These are phyloP conservation scores for Ischnura elegans DNA, from an alignment of 2,888 invertebrate genomes.

Conservation along the genomic window DNA sequence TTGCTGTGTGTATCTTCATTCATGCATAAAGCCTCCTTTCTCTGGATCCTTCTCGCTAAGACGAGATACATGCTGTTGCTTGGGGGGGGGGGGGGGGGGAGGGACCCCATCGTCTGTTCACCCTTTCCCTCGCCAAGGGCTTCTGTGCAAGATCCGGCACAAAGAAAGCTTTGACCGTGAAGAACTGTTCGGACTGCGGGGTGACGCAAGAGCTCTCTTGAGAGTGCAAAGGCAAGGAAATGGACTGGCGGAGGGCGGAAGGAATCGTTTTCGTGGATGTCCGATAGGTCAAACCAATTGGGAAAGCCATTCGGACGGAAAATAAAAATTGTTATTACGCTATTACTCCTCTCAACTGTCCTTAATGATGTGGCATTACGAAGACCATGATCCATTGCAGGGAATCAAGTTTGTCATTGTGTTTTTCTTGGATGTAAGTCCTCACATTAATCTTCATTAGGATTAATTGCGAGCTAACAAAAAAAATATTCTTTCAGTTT, in stretches of 20 bases:
- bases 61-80: background rate
- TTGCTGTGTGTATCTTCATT: background rate
- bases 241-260: background rate
- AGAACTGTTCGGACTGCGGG: background rate
- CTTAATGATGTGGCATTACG: background rate
- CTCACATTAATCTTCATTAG: background rate
- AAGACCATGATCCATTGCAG: background rate
- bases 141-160: background rate
- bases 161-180: slow-evolving; percentile 36
- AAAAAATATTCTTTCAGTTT: background rate
- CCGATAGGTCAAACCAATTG: background rate
- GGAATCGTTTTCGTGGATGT: background rate
- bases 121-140: background rate
- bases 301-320: background rate
- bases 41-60: too few relatives aligned
- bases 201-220: slow-evolving; percentile 3
- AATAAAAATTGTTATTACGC: background rate
- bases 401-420: background rate
- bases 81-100: too few relatives aligned
- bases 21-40: background rate
- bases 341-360: background rate
- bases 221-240: background rate
- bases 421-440: background rate
- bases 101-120: background rate
- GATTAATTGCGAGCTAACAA: background rate